Conservation (phyloP, 2,113 vertebrate species). For the Mirza zaza region DNA sequence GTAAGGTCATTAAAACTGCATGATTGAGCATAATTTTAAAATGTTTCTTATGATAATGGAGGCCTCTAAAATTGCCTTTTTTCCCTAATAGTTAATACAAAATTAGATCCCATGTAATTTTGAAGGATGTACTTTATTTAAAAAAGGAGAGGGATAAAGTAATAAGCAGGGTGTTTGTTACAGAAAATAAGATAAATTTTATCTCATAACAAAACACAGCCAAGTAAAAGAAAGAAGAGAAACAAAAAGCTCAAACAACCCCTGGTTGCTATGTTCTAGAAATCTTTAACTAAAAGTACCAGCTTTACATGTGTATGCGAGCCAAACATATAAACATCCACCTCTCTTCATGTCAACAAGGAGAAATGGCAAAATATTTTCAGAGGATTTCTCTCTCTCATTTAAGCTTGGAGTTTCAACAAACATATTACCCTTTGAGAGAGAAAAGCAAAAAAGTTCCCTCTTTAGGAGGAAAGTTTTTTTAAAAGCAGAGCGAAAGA, state of each 20-base stretch:
- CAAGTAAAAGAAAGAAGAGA: slow-evolving; percentile 22
- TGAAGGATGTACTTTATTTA: slow-evolving; percentile 4
- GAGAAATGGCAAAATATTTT: slow-evolving; percentile 60
- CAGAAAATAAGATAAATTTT: neutral
- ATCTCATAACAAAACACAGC: neutral
- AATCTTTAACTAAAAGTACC: slow-evolving; percentile 31
- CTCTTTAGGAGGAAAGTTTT: slow-evolving; percentile 52
- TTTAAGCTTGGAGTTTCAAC: slow-evolving; percentile 48
- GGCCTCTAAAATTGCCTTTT: neutral
- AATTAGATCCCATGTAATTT: neutral
- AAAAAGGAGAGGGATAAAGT: slow-evolving; percentile 2
- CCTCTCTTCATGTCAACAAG: slow-evolving; percentile 19
- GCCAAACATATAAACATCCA: slow-evolving; percentile 38
- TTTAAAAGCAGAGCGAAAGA: slow-evolving; percentile 27
- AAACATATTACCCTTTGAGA: slow-evolving; percentile 25
- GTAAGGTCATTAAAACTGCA: slow-evolving; percentile 37
- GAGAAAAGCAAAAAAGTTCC: slow-evolving; percentile 42
- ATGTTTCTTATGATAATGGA: slow-evolving; percentile 38
- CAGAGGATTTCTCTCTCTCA: slow-evolving; percentile 37
- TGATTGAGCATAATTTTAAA: slow-evolving; percentile 43
- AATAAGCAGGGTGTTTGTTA: neutral
- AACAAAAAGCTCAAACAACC: neutral
- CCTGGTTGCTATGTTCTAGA: neutral
- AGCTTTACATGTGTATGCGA: neutral
- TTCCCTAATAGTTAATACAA: neutral